Conservation (phyloP, 2,888 invertebrate species). For the Drosophila neonasuta region DNA sequence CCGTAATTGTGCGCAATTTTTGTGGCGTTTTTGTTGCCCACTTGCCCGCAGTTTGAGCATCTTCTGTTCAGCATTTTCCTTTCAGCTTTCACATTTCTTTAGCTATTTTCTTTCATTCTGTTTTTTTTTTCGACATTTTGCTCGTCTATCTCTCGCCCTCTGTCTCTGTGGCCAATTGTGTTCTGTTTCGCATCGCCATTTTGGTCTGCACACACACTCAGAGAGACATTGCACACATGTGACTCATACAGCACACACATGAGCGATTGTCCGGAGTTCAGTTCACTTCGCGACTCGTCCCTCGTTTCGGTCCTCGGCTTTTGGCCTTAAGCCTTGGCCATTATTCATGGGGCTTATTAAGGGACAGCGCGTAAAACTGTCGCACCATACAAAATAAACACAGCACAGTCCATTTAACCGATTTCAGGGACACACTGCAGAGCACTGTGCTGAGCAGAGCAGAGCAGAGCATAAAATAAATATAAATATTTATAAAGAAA, state of each 20-base stretch:
- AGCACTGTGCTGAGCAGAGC: constrained; percentile 23
- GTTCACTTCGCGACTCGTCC: background rate
- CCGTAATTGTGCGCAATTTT: constrained; percentile 70
- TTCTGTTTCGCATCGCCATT: constrained; percentile 37
- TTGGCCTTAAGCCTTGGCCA: constrained; percentile 47
- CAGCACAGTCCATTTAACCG: constrained; percentile 75
- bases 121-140: constrained; percentile 16
- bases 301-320: background rate
- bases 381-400: constrained; percentile 55
- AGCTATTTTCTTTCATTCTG: constrained; percentile 27
- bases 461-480: constrained; percentile 64
- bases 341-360: constrained; percentile 70
- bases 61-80: constrained; percentile 44
- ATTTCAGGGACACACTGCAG: constrained; percentile 46
- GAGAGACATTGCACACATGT: constrained; percentile 14
- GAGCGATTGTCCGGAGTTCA: constrained; percentile 19
- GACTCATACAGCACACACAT: constrained; percentile 34
- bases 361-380: constrained; percentile 62
- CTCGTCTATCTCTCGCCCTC: background rate
- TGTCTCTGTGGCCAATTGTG: constrained; percentile 41
- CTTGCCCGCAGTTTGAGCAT: constrained; percentile 47
- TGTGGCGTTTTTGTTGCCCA: constrained; percentile 47
- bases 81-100: constrained; percentile 34
- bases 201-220: constrained; percentile 21
- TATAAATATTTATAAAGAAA: constrained; percentile 74